Evolutionary conservation across 2,888 invertebrate species (phyloP), one percentile per base, ranked within the genome.

Genomic region (Sinodicranocentrus sp.): DNA sequence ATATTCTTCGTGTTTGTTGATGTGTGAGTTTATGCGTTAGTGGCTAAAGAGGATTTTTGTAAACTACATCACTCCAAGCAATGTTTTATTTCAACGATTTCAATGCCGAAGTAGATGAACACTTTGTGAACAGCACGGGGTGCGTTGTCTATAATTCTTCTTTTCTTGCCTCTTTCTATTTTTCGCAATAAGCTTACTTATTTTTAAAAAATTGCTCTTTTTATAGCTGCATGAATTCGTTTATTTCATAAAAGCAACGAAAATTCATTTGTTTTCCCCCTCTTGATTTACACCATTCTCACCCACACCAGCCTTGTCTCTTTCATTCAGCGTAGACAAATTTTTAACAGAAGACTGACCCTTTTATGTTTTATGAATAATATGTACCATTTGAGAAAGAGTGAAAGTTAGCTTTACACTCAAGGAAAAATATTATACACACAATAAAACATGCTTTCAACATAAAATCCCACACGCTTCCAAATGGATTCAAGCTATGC

Each of bases 211-310:
- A n/a, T n/a, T n/a, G n/a, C n/a, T n/a, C n/a, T n/a, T n/a, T n/a
- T n/a, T n/a, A n/a, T n/a, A n/a, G n/a, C n/a, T 52, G 52, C n/a
- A 17, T 13, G 52, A n/a, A 17, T 17, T 52, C 52, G 44, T 43
- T 73, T 43, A 65, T 75, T 75, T 44, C 25, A 48, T 48, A 61
- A 17, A 28, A 70, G 52, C 33, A 70, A 48, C 23, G 23, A 76
- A 70, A 78, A 57, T 48, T 78, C 59, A 78, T 78, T 78, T 70
- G 67, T 77, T 43, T 78, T 78, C 59, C n/a, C 65, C 28, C 28
- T 33, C 39, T 13, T 68, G 23, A 33, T 54, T 25, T 23, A 52
- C 52, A 43, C 17, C 23, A 17, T 43, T 59, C 39, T 57, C 76
- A 39, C 17, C 23, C 48, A 59, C 59, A n/a, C 54, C n/a, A n/a